These are phyloP conservation scores for Ophioninae sp. DNA, from an alignment of 2,888 invertebrate genomes.

Conservation along the genomic window DNA sequence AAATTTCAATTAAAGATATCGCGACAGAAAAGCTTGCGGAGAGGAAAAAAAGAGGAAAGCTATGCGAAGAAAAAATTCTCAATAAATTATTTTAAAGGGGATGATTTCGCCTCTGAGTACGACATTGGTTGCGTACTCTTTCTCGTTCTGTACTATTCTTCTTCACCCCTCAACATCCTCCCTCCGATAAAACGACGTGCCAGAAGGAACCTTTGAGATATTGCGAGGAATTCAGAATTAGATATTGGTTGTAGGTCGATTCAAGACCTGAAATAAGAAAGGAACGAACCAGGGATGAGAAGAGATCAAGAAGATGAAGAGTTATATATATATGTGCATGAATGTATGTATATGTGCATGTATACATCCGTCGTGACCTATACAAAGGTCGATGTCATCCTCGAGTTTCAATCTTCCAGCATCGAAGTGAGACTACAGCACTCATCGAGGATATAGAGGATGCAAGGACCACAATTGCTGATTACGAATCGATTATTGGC, in stretches of 20 bases:
- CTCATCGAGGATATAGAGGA: slow-evolving; percentile 6
- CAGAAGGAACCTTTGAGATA: slow-evolving; percentile 24
- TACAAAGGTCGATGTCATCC: slow-evolving; percentile 42
- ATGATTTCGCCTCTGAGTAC: slow-evolving; percentile 16
- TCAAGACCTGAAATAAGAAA: not conserved
- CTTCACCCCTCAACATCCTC: not conserved
- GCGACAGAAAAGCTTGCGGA: not conserved
- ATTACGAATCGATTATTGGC: slow-evolving; percentile 15
- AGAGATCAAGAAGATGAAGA: slow-evolving; percentile 47
- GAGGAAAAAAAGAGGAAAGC: slow-evolving; percentile 8
- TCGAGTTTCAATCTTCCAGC: slow-evolving; percentile 41
- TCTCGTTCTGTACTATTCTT: not conserved
- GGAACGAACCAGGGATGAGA: slow-evolving; percentile 37
- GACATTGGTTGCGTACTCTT: slow-evolving; percentile 14
- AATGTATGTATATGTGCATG: slow-evolving; percentile 6
- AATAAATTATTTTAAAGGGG: slow-evolving; percentile 44
- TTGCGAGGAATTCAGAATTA: slow-evolving; percentile 57
- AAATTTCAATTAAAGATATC: slow-evolving; percentile 39
- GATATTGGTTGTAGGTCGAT: slow-evolving; percentile 50
- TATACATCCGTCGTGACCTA: slow-evolving; percentile 21
- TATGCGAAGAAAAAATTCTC: slow-evolving; percentile 13
- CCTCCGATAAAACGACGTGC: slow-evolving; percentile 19
- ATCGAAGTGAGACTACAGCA: slow-evolving; percentile 27
- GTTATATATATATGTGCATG: slow-evolving; percentile 16
- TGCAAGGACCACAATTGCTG: slow-evolving; percentile 22